These are phyloP conservation scores for Oryzias woworae DNA, from an alignment of 2,113 vertebrate genomes.

Conservation along the genomic window DNA sequence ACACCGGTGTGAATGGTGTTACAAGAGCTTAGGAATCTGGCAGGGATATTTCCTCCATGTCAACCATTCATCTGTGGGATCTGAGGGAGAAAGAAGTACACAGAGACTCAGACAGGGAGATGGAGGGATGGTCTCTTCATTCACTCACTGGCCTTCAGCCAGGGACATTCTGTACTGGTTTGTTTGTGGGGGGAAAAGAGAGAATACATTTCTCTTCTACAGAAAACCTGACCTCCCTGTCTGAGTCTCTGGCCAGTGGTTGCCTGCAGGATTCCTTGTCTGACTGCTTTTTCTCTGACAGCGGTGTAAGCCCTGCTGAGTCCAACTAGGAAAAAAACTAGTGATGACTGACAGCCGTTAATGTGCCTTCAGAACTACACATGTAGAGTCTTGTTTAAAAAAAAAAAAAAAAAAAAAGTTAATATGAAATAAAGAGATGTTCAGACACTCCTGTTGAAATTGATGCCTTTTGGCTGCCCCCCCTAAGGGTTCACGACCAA, in stretches of 20 bases:
- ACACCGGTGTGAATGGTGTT: constrained; percentile 41
- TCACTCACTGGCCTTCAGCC: constrained; percentile 61
- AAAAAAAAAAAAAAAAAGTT: too few species aligned
- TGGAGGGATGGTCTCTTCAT: constrained; percentile 61
- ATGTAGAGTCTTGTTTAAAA: background rate
- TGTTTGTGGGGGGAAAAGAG: constrained; percentile 74
- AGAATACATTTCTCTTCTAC: constrained; percentile 75
- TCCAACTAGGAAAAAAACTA: background rate
- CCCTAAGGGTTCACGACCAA: too few species aligned
- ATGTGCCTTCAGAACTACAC: constrained; percentile 1
- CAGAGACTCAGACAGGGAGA: constrained; percentile 31
- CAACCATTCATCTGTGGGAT: constrained; percentile 54
- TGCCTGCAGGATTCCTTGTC: constrained; percentile 31
- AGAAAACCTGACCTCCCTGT: constrained; percentile 68
- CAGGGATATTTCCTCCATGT: constrained; percentile 58
- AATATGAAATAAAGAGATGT: too few species aligned
- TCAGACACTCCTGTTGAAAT: too few species aligned
- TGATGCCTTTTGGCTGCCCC: too few species aligned
- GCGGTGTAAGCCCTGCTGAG: background rate
- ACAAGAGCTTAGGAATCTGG: constrained; percentile 52
- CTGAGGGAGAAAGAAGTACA: constrained; percentile 28
- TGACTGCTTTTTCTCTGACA: constrained; percentile 10
- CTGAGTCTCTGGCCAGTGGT: constrained; percentile 37
- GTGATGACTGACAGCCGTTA: constrained; percentile 1
- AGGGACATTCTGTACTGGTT: constrained; percentile 86